These are phyloP conservation scores for Petrosia ficiformis DNA, from an alignment of 37 sponge, comb jelly and placozoan genomes.

Conservation along the genomic window DNA sequence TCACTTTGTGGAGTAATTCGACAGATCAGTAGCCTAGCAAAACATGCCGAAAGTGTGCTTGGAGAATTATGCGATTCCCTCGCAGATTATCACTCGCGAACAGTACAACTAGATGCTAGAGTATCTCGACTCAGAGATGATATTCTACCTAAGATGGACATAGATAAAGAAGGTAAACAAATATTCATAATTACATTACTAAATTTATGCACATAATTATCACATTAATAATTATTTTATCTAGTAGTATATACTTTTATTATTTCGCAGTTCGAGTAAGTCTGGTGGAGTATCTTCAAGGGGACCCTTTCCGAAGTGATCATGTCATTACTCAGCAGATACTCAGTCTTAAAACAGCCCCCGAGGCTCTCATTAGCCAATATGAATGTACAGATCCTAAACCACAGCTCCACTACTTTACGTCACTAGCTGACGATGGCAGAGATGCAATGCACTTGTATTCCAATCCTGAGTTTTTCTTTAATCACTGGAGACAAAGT, in stretches of 20 bases:
- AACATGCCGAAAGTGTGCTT: constrained; percentile 38
- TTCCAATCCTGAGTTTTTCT: constrained; percentile 55
- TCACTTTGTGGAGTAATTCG: constrained; percentile 16
- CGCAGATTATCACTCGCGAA: neutral
- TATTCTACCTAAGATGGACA: constrained; percentile 23
- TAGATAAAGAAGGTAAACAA: constrained; percentile 17
- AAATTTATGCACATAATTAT: too few species aligned
- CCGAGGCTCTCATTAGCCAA: constrained; percentile 10
- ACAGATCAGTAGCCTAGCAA: constrained; percentile 25
- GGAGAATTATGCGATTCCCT: constrained; percentile 24
- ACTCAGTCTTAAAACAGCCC: constrained; percentile 1
- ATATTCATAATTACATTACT: too few species aligned
- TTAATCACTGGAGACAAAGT: constrained; percentile 49
- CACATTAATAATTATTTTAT: too few species aligned
- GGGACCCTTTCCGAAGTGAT: constrained; percentile 19
- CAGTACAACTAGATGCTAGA: constrained; percentile 8
- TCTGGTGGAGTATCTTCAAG: too few species aligned
- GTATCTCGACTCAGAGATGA: constrained; percentile 11
- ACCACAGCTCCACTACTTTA: constrained; percentile 18
- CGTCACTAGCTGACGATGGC: constrained; percentile 19
- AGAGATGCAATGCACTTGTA: constrained; percentile 20
- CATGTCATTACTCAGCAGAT: constrained; percentile 9
- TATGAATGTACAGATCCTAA: neutral
- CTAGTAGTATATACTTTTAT: too few species aligned
- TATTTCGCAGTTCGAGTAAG: too few species aligned